Evolutionary conservation across 2,888 invertebrate genomes (phyloP).

Genomic region (Scaptomyza cyrtandrae): DNA sequence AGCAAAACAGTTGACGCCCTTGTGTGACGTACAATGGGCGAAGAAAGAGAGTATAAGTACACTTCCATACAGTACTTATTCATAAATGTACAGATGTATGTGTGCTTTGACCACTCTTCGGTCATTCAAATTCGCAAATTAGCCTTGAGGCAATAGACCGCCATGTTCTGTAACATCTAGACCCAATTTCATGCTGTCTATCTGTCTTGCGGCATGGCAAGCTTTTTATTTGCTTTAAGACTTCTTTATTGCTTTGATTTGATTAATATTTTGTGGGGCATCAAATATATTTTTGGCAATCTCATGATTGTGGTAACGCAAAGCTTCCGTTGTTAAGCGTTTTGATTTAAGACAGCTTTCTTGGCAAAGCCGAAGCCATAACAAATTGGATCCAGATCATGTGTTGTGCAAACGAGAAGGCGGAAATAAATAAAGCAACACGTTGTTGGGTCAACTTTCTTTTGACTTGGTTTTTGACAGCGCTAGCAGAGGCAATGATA

Average conservation of each 20-base stretch:
- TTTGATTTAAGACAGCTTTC: constrained; percentile 72
- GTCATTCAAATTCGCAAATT: constrained; percentile 62
- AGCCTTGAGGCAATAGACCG: constrained; percentile 30
- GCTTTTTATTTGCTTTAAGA: constrained; percentile 73
- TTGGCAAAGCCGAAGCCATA: constrained; percentile 49
- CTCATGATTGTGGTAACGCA: constrained; percentile 47
- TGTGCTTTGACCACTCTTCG: constrained; percentile 42
- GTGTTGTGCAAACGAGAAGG: constrained; percentile 53
- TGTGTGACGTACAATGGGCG: constrained; percentile 31
- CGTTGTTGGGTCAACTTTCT: constrained; percentile 60
- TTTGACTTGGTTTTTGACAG: constrained; percentile 41
- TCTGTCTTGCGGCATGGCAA: constrained; percentile 54
- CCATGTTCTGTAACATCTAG: constrained; percentile 55
- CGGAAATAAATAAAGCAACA: constrained; percentile 66
- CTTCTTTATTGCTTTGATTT: constrained; percentile 76
- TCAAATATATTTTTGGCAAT: constrained; percentile 41
- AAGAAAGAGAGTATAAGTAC: constrained; percentile 11
- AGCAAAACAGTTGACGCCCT: constrained; percentile 66
- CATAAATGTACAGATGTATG: not conserved
- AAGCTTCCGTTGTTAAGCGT: constrained; percentile 78
- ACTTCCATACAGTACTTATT: constrained; percentile 10
- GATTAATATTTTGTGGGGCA: constrained; percentile 65
- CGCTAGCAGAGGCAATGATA: constrained; percentile 41
- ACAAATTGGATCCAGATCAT: constrained; percentile 63
- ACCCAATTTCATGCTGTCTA: constrained; percentile 68